Base-by-base conservation (phyloP, 2,888 invertebrate genomes). In the Lasioglossum lativentre region DNA sequence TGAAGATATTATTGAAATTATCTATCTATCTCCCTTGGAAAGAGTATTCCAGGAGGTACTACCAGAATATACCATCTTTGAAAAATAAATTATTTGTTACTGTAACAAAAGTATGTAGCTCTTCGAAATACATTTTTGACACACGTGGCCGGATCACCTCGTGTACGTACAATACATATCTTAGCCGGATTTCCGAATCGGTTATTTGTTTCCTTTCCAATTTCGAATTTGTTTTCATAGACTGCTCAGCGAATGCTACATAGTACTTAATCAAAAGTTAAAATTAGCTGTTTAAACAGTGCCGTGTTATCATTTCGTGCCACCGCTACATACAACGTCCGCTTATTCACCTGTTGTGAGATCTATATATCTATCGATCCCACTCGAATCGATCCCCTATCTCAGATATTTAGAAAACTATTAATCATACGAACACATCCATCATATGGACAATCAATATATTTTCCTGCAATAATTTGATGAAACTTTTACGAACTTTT, bases 221-320 rank as follows among this genome's bases (percentile, higher is more conserved):
- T 66, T 19, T 59, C 59, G 14, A 66, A 30, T 66, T 66, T 66
- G 34, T 66, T 66, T 66, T 66, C 19, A 66, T 19, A 30, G 34
- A 66, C 66, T 66, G 66, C 2, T 16, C 19, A 27, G 68, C 66
- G 74, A 68, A 45, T n/a, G 1, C 16, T 76, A 56, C 34, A 38
- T 45, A n/a, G 70, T 59, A 19, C 27, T 19, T 4, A 4, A 42
- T 30, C 42, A 72, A 45, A 72, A 40, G 72, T 16, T 66, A 66
- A 34, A 66, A 66, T 66, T 66, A 66, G 66, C 66, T 19, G 30
- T 66, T 66, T 66, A 34, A 66, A 66, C 34, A 34, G 66, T 66
- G 34, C 30, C 2, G 34, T 66, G 66, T 66, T 66, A 66, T 66
- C 19, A 19, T 66, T 66, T 23, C 45, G 30, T 23, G 27, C 34